Evolutionary conservation across 53 echinoderm and acorn worm species (phyloP).

Genomic region (Stichopus horrens): DNA sequence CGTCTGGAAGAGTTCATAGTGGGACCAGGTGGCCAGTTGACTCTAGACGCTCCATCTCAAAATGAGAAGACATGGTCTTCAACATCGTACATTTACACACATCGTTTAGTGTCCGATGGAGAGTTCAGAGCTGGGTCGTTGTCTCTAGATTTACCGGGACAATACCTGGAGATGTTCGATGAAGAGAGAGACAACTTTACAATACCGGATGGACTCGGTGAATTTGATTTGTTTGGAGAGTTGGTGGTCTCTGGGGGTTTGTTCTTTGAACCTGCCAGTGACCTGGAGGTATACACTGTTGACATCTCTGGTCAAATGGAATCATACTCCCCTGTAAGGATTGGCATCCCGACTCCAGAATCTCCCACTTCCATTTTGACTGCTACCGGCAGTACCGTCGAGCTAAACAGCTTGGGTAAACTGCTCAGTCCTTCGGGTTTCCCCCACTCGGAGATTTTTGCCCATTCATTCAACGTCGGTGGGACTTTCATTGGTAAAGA

Average conservation of each 20-base stretch:
- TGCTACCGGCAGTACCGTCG: constrained; percentile 48
- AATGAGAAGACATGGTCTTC: neutral
- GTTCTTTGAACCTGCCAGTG: constrained; percentile 23
- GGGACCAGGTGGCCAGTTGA: neutral
- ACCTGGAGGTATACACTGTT: constrained; percentile 44
- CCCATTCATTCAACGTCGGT: constrained; percentile 46
- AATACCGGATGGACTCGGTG: neutral
- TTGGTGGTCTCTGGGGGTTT: constrained; percentile 1
- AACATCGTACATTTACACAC: neutral
- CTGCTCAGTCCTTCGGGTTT: constrained; percentile 38
- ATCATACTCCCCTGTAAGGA: constrained; percentile 46
- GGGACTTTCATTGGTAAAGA: constrained; percentile 54
- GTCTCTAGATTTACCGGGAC: constrained; percentile 38
- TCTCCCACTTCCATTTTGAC: constrained; percentile 40
- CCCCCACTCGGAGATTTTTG: constrained; percentile 39
- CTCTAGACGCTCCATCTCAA: constrained; percentile 2
- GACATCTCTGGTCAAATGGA: constrained; percentile 54
- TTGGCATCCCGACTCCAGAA: constrained; percentile 45
- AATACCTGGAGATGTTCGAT: constrained; percentile 44
- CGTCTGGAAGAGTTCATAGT: neutral
- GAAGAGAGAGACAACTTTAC: neutral
- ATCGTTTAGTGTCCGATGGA: constrained; percentile 1
- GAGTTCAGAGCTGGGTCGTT: neutral
- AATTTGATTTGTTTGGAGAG: neutral
- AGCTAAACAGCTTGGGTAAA: constrained; percentile 57